Conservation (phyloP, 2,113 vertebrate genomes). For the Brachyistius frenatus region DNA sequence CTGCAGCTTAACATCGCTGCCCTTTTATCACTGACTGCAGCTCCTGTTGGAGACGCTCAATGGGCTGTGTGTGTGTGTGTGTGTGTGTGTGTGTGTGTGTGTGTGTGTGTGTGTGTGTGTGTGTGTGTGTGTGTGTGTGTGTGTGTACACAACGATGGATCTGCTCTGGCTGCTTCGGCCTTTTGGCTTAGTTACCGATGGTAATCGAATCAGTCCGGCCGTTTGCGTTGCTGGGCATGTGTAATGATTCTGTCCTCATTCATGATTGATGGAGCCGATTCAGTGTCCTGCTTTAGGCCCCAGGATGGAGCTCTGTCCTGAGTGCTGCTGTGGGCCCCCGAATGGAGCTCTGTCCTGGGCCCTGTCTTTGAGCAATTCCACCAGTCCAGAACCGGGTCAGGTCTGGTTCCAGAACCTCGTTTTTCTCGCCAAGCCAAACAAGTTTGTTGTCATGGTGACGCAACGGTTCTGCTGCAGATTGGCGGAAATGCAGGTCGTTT, state of each 20-base stretch:
- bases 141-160: too few species aligned
- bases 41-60: too few species aligned
- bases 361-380: too few species aligned
- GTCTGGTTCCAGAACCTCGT: too few species aligned
- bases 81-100: neutral
- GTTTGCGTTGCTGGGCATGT: slow-evolving; percentile 25
- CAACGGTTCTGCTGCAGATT: too few species aligned
- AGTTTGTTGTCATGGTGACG: too few species aligned
- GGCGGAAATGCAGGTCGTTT: too few species aligned
- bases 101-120: neutral
- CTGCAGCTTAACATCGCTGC: too few species aligned
- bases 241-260: slow-evolving; percentile 77
- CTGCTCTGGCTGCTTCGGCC: neutral
- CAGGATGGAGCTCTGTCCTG: slow-evolving; percentile 1
- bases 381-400: too few species aligned
- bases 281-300: neutral
- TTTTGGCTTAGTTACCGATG: slow-evolving; percentile 74
- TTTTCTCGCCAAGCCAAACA: too few species aligned
- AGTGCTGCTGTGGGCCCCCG: neutral
- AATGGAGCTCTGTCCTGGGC: slow-evolving; percentile 15
- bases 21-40: too few species aligned
- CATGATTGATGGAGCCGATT: slow-evolving; percentile 70
- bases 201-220: slow-evolving; percentile 66
- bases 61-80: slow-evolving; percentile 1
- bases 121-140: slow-evolving; percentile 1